These are phyloP conservation scores for Hypanus sabinus DNA, from an alignment of 2,113 vertebrate species.

Conservation along the genomic window DNA sequence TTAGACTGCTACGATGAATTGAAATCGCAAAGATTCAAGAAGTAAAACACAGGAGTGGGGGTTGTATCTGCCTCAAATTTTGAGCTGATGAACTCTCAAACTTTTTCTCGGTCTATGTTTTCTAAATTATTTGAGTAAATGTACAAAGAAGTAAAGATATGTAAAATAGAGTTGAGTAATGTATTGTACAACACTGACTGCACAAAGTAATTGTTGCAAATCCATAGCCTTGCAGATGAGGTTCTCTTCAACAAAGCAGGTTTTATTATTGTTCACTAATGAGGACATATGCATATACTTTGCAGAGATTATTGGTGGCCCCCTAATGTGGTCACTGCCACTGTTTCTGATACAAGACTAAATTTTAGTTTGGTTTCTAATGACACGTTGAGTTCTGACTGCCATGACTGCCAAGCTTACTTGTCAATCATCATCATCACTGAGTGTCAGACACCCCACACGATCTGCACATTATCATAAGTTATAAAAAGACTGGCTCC, in stretches of 20 bases:
- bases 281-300: conserved; percentile 11
- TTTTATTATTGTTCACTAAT: conserved; percentile 10
- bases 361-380: not conserved
- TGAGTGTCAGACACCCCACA: not conserved
- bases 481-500: not conserved
- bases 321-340: not conserved
- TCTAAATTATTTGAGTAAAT: not conserved
- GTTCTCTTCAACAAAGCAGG: not conserved
- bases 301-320: not conserved
- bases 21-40: not conserved
- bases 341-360: not conserved
- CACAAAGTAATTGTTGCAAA: not conserved
- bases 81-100: not conserved
- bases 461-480: not conserved
- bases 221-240: conserved; percentile 29
- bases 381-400: not conserved
- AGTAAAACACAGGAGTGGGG: too few relatives aligned
- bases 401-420: not conserved
- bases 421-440: not conserved
- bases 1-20: not conserved
- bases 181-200: not conserved
- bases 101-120: not conserved
- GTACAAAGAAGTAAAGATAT: not conserved
- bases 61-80: not conserved
- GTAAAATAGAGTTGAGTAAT: too few relatives aligned